These are phyloP conservation scores for Platycercus adscitus DNA, from an alignment of 2,113 vertebrate species.

Conservation along the genomic window DNA sequence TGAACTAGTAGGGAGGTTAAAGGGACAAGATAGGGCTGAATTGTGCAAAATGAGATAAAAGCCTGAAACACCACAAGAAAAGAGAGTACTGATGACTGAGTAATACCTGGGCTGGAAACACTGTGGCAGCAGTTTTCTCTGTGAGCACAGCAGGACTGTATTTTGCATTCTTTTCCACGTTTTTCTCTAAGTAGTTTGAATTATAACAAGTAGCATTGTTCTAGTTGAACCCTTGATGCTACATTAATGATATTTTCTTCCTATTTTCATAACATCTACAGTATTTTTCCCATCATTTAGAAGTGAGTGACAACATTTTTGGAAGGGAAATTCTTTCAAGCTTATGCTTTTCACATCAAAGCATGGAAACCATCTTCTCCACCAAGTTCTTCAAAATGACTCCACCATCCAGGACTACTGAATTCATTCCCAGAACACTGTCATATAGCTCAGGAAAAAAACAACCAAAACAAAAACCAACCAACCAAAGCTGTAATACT, in stretches of 20 bases:
- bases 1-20: constrained; percentile 60
- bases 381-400: background rate
- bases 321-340: constrained; percentile 41
- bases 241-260: constrained; percentile 15
- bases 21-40: constrained; percentile 16
- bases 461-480: background rate
- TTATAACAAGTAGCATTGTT: constrained; percentile 56
- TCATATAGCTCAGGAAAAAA: background rate
- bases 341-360: constrained; percentile 40
- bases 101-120: constrained; percentile 42
- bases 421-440: background rate
- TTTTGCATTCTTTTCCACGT: constrained; percentile 45
- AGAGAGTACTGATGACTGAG: constrained; percentile 25
- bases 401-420: background rate
- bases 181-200: constrained; percentile 45
- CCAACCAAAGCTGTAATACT: background rate
- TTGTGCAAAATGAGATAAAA: constrained; percentile 54
- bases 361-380: constrained; percentile 3
- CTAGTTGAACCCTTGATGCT: constrained; percentile 42
- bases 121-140: constrained; percentile 4
- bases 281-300: constrained; percentile 28
- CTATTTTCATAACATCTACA: background rate
- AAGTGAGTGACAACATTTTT: constrained; percentile 24
- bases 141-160: constrained; percentile 50
- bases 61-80: background rate